A percentile compares a stretch with the other conserved stretches of the same genome.
Evolutionary conservation across 2,113 vertebrate species (phyloP).

Genomic region (Campylomormyrus numenius): DNA sequence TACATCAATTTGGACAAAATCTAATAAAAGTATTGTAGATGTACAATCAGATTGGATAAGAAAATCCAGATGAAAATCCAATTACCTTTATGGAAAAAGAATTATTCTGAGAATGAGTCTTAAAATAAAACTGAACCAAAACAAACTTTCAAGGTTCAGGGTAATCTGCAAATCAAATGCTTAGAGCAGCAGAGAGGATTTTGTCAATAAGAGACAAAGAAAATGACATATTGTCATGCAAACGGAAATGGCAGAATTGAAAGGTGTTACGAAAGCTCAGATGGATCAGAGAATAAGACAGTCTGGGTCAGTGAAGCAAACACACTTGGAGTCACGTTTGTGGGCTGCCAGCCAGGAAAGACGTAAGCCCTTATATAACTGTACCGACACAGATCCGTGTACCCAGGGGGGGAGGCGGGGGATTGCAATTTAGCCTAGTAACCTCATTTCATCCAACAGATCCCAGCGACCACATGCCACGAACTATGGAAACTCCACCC

Average conservation of each 20-base stretch:
- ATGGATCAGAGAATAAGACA: background rate
- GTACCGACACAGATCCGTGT: slow-evolving; percentile 14
- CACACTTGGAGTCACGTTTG: slow-evolving; percentile 20
- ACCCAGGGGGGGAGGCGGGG: background rate
- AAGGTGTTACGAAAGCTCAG: background rate
- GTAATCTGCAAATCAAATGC: background rate
- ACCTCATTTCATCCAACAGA: slow-evolving; percentile 19
- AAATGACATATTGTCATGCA: no score
- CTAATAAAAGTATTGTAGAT: background rate
- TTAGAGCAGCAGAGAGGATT: background rate
- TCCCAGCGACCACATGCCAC: background rate
- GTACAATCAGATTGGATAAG: background rate
- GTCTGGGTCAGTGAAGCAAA: background rate
- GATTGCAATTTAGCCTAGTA: slow-evolving; percentile 4
- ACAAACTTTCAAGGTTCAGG: background rate
- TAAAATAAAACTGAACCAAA: background rate
- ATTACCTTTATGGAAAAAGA: background rate
- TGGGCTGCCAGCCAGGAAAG: slow-evolving; percentile 1
- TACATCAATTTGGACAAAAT: background rate
- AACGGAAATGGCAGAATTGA: background rate
- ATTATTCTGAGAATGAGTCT: background rate
- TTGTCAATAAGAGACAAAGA: background rate
- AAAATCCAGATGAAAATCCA: background rate
- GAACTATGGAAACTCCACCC: background rate
- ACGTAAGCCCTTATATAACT: slow-evolving; percentile 23